Evolutionary conservation across 1,140 invertebrate genomes (phyloP), one percentile per base, ranked within the genome.

Genomic region (Laupala kohalensis): DNA sequence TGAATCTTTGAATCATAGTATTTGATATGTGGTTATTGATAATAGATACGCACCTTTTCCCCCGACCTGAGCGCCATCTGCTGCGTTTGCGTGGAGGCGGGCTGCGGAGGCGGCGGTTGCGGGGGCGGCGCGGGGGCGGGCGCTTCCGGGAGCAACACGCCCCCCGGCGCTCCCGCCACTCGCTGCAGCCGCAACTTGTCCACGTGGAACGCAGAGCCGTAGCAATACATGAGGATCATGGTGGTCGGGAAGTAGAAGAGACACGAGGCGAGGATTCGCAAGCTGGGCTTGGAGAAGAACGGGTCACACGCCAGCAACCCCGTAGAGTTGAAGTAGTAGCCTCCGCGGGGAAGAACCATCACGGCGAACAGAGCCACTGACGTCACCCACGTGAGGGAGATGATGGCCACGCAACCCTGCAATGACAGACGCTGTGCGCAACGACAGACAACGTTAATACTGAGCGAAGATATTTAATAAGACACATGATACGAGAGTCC

Each of bases 191-290:
- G 85, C 30, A 90, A 85, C 80, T 91, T 91, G 80, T 92, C 92
- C 76, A 92, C 90, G 79, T 93, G 91, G 78, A 94, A 93, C 30
- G 91, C 92, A 15, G 91, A 92, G 23, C 91, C 92, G 78, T 94
- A 93, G 79, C 91, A 93, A 79, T 94, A 94, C 91, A 93, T 93
- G 74, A 94, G 83, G 63, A 92, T 89, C 92, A 94, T 94, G 25
- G 92, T 93, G 23, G 91, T 93, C 23, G 92, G 91, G 76, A 93
- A 93, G 79, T 93, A 94, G 79, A 93, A 91, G 73, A 89, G 89
- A 78, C 92, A 94, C 74, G 91, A 92, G 37, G 90, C 87, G 73
- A 93, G 81, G 74, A 93, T 93, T 76, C 92, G 87, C 78, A 92
- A 78, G 81, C 90, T 83, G 80, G 89, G 83, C 82, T 88, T 80